Percentiles rank a stretch among this genome's conserved stretches.
These are phyloP conservation scores for Lingula anatina DNA, from an alignment of 2,888 invertebrate genomes.

Conservation along the genomic window DNA sequence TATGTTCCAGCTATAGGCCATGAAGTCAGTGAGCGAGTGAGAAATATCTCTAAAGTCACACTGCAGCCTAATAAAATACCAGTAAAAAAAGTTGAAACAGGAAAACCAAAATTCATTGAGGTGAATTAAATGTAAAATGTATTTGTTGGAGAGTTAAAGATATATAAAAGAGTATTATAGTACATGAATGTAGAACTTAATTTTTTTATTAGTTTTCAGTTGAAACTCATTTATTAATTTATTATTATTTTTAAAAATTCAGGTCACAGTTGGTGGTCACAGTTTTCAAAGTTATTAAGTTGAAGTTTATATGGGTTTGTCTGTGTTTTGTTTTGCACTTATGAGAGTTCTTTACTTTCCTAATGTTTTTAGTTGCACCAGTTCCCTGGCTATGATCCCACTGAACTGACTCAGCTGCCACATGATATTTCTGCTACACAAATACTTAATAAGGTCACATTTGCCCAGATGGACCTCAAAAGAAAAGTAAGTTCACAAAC, in stretches of 20 bases:
- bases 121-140: conserved; percentile 19
- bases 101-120: conserved; percentile 49
- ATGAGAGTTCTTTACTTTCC: too few relatives aligned
- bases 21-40: conserved; percentile 37
- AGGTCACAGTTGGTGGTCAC: too few relatives aligned
- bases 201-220: too few relatives aligned
- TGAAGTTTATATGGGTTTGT: too few relatives aligned
- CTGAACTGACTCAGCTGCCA: conserved; percentile 41
- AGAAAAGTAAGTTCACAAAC: conserved; percentile 11
- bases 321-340: too few relatives aligned
- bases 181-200: too few relatives aligned
- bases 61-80: conserved; percentile 27
- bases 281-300: too few relatives aligned
- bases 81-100: conserved; percentile 25
- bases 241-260: too few relatives aligned
- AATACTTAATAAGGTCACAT: conserved; percentile 36
- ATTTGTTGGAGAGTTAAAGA: too few relatives aligned
- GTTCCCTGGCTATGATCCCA: conserved; percentile 43
- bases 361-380: conserved; percentile 41
- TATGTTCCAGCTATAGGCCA: conserved; percentile 33
- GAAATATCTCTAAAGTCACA: conserved; percentile 44
- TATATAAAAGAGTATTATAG: too few relatives aligned
- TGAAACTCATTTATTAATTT: too few relatives aligned
- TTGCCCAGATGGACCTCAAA: conserved; percentile 23
- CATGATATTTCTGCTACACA: conserved; percentile 28